Base-by-base conservation (phyloP, 2,888 invertebrate species). In the Andrena trimmerana region DNA sequence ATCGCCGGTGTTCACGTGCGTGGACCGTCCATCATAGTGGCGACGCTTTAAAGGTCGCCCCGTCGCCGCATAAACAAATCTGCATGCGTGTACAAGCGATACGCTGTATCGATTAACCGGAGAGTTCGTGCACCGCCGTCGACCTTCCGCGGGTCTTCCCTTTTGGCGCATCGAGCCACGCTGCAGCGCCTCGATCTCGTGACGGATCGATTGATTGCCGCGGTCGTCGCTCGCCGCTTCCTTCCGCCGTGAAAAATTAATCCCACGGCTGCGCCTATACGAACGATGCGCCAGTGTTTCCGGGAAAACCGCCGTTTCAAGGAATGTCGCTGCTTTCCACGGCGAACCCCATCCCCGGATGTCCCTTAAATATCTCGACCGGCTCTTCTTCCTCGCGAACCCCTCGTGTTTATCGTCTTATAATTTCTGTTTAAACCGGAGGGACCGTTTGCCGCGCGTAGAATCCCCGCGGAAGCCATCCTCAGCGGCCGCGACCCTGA, bases 1-100 rank as follows among this genome's bases (percentile, higher is more conserved):
- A 78, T 84, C 74, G 77, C 7, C 42, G 66, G 29, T n/a, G 79
- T 59, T 84, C 86, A 86, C 83, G 86, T 86, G 86, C 73, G 70
- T 69, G 48, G 10, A 42, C 24, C 67, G 75, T 24, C 72, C 63
- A 73, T 78, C 70, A 72, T 63, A 68, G 72, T 67, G 42, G 68
- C 77, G 60, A 70, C 54, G 69, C 72, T 83, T 83, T 73, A 76
- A 77, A 81, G 81, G 69, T 77, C 77, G 81, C 63, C 63, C 50
- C 57, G 50, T 27, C 66, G 73, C 76, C 72, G 81, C 52, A 69
- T 72, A 81, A 83, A 77, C 83, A 73, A 81, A 83, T 60, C 36
- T 57, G 10, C 24, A 27, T 27, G 57, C 31, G 6, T 59, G 48
- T 27, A 36, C 3, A 8, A n/a, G 54, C 50, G 52, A 52, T 36